Evolutionary conservation across 2,888 invertebrate genomes (phyloP).

Genomic region (Plagodis dolabraria): DNA sequence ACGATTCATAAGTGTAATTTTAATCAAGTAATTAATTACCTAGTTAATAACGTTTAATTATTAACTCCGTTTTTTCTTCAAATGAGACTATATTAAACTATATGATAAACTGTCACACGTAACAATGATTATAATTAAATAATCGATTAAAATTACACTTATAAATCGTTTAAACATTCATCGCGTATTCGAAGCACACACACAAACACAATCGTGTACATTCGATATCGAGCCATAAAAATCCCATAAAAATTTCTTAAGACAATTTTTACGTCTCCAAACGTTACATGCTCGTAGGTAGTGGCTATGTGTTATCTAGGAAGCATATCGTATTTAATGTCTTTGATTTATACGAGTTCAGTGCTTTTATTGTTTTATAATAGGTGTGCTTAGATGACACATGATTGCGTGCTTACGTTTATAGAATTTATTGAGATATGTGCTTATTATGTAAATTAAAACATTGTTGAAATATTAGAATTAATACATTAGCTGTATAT

Average conservation of each 20-base stretch:
- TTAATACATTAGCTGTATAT: no score
- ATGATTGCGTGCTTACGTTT: constrained; percentile 7
- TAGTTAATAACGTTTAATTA: no score
- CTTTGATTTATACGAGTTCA: constrained; percentile 46
- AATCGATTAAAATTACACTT: constrained; percentile 23
- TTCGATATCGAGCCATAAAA: constrained; percentile 44
- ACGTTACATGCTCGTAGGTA: constrained; percentile 16
- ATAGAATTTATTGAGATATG: constrained; percentile 1
- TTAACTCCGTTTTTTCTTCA: no score
- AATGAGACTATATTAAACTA: no score
- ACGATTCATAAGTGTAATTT: constrained; percentile 18
- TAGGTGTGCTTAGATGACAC: constrained; percentile 28
- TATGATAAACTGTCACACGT: constrained; percentile 4
- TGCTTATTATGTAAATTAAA: constrained; percentile 10
- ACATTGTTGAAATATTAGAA: no score
- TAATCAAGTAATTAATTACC: no score
- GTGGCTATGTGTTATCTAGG: constrained; percentile 40
- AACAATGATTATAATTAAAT: constrained; percentile 21
- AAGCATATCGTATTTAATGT: constrained; percentile 48
- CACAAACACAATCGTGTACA: constrained; percentile 13
- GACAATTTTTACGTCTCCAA: constrained; percentile 46
- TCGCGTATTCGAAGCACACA: constrained; percentile 6
- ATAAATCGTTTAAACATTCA: constrained; percentile 9
- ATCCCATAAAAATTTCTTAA: constrained; percentile 49
- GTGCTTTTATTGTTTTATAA: constrained; percentile 50